Base-by-base conservation (phyloP, 2,113 vertebrate genomes). In the Labeo catla region DNA sequence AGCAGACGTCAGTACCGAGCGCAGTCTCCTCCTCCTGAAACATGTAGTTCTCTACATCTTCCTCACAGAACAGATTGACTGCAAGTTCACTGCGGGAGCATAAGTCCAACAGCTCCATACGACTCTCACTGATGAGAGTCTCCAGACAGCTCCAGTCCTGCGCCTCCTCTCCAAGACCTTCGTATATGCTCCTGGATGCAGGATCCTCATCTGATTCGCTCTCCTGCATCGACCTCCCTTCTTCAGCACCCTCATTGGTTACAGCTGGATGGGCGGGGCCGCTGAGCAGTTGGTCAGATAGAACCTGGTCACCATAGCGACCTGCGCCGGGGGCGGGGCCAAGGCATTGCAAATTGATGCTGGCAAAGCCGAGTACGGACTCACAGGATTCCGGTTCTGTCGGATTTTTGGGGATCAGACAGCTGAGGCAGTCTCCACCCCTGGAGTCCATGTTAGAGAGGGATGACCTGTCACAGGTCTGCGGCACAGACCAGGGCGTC, bases 111-210 rank as follows among this genome's bases (percentile, higher is more conserved):
- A 97, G 95, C 92, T 97, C 96, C 85, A 97, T 97, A 91, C 97
- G 97, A 91, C 96, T 97, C 91, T 97, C 96, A 85, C 96, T 97
- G 90, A 97, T 97, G 91, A 97, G 96, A 92, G 96, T 96, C 91
- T 97, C 96, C 92, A 97, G 96, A 93, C 97, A 97, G 91, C 96
- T 96, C 96, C 96, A 97, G 90, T 97, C 96, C 91, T 97, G 96
- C 88, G 96, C 93, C 91, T 97, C 96, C 89, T 97, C 96, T 16
- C 96, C 96, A 91, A 97, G 94, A 90, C 96, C 95, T 89, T 97
- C 96, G 10, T 97, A 97, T 92, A 97, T 96, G 92, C 95, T 96
- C 93, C 96, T 96, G 91, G 96, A 95, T 91, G 95, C 91, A 86
- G 96, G 94, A 91, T 97, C 96, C 89, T 97, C 89, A 28, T 90